phyloP scores from a whole-genome alignment of 2,888 invertebrate genomes.

The Seira sanloemensis region DNA sequence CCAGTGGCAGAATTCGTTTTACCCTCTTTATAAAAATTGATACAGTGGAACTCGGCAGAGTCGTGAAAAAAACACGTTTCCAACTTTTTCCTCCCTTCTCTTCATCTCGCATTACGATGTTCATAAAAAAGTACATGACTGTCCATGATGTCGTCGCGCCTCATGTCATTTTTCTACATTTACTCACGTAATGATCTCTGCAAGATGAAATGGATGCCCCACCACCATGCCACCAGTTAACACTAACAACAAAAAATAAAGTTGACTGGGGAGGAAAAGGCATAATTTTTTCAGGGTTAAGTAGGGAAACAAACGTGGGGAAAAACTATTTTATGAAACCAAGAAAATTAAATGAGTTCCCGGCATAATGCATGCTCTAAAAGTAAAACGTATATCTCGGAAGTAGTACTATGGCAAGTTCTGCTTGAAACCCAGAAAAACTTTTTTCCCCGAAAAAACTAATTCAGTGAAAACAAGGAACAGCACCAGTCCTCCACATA shows the following conservation, averaged over 20 bases:
- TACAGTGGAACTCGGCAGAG: not conserved
- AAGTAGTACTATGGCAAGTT: not conserved
- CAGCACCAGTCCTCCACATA: not conserved
- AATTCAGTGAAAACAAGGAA: constrained; percentile 38
- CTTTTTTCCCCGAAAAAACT: constrained; percentile 19
- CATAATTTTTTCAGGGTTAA: constrained; percentile 38
- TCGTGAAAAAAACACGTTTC: constrained; percentile 11
- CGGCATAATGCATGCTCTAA: not conserved
- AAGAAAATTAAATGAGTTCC: constrained; percentile 31
- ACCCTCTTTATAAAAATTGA: not conserved
- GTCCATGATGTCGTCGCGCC: constrained; percentile 7
- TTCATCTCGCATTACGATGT: constrained; percentile 19
- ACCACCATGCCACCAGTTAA: not conserved
- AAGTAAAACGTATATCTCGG: not conserved
- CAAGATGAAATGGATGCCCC: not conserved
- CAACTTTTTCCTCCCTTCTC: constrained; percentile 10
- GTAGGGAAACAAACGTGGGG: not conserved
- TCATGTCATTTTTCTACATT: constrained; percentile 42
- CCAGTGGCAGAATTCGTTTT: not conserved
- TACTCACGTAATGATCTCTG: constrained; percentile 19
- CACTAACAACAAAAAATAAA: not conserved
- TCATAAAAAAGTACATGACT: constrained; percentile 31
- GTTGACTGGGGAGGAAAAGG: not conserved
- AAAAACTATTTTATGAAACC: not conserved
- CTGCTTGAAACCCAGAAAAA: not conserved